Conservation (phyloP, 2,888 invertebrate genomes). For the Cyclophora punctaria region DNA sequence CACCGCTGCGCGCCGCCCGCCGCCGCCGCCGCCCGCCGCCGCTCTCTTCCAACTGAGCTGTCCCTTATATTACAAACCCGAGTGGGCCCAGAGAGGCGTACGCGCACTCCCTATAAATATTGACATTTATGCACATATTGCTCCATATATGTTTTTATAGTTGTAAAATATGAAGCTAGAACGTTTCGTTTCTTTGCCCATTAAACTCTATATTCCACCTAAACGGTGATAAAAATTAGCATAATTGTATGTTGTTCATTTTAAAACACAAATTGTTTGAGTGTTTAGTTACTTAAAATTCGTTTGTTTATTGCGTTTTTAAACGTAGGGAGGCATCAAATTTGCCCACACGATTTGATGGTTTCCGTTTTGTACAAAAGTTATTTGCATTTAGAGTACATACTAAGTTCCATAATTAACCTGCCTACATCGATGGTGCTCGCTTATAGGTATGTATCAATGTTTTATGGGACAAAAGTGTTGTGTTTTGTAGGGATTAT, state of each 20-base stretch:
- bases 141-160: conserved; percentile 73
- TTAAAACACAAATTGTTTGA: conserved; percentile 58
- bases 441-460: too few relatives aligned
- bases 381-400: too few relatives aligned
- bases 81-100: conserved; percentile 21
- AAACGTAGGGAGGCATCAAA: conserved; percentile 41
- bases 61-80: conserved; percentile 48
- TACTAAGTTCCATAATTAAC: too few relatives aligned
- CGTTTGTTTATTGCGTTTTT: conserved; percentile 45
- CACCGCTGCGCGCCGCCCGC: conserved; percentile 59
- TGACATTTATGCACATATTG: conserved; percentile 74
- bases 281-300: conserved; percentile 44
- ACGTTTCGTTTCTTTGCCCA: conserved; percentile 45
- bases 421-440: too few relatives aligned
- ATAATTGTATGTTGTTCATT: conserved; percentile 64
- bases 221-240: conserved; percentile 65
- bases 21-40: conserved; percentile 33
- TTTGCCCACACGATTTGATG: conserved; percentile 21
- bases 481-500: neutral
- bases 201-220: conserved; percentile 54
- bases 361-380: conserved; percentile 6
- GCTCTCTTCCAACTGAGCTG: conserved; percentile 50
- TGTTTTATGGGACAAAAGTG: neutral
- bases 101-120: conserved; percentile 51
- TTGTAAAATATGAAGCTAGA: conserved; percentile 71